Base-by-base conservation (phyloP, 2,113 vertebrate species). In the Apistogramma diplotaenia region DNA sequence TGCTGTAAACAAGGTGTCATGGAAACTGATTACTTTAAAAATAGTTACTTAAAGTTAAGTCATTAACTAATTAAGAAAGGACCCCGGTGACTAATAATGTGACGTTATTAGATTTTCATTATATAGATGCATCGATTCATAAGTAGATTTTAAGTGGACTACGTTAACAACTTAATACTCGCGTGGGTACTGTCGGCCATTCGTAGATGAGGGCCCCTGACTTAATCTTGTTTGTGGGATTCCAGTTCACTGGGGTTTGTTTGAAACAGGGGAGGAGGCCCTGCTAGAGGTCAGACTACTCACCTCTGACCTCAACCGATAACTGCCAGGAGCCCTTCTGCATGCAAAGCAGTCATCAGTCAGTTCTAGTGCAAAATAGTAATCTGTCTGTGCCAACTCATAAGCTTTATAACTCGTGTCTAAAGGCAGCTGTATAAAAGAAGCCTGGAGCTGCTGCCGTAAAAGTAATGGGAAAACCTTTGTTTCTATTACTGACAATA, bases 261-360 rank as follows among this genome's bases (percentile, higher is more conserved):
- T 23, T 54, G 60, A 70, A 23, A 43, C 25, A n/a, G 7, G 7
- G 16, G 18, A 51, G 74, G 49, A 76, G 81, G 56, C 19, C 6
- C 61, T 8, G 55, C 71, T 21, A 29, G 55, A 82, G 81, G 40
- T 76, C 81, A 71, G 83, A 82, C 79, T 62, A 43, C 58, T 59
- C 76, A 88, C 87, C 81, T 85, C 73, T 92, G 85, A 91, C 89
- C 91, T 83, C 35, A 23, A 6, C 35, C 27, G 27, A 78, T 90
- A 85, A 85, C 12, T 83, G 43, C 51, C 77, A 82, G 78, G 70
- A 82, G 85, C 78, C 49, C 81, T 29, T 27, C 82, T 80, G 61
- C 65, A 72, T 72, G 54, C 70, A 77, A 70, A 65, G 58, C 27
- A 57, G 70, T 74, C 73, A 58, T 79, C 79, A 85, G 18, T 72